A percentile compares a stretch with the other conserved stretches of the same genome.
phyloP scores from a whole-genome alignment of 2,888 invertebrate genomes.

The Microplitis manilae region DNA sequence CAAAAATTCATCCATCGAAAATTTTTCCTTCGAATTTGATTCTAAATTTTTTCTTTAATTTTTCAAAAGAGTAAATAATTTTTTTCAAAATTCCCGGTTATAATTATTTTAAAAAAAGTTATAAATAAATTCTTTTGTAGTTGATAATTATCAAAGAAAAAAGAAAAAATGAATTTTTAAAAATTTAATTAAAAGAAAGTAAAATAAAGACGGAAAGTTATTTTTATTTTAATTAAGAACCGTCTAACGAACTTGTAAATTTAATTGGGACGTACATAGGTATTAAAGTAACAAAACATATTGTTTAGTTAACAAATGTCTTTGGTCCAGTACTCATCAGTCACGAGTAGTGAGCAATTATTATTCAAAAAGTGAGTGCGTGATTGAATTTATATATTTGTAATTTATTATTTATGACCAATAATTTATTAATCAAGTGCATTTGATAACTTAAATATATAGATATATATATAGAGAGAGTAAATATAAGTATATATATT shows the following conservation, averaged over 20 bases:
- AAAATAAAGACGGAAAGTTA: neutral
- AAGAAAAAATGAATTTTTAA: neutral
- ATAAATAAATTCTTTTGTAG: no score
- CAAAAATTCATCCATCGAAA: no score
- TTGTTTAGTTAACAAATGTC: neutral
- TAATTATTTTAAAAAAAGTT: no score
- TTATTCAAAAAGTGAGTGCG: neutral
- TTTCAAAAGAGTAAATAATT: no score
- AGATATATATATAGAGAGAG: neutral
- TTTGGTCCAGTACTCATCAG: neutral
- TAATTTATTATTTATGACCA: neutral
- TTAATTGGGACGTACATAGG: neutral
- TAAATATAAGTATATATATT: neutral
- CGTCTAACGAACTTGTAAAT: neutral
- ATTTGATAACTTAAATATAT: neutral
- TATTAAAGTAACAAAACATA: neutral
- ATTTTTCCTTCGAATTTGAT: no score
- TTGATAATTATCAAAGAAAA: neutral
- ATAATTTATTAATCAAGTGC: neutral
- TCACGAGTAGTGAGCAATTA: neutral
- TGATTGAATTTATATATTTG: neutral
- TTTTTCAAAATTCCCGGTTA: no score
- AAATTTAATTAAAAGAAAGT: neutral
- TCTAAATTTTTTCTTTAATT: no score
- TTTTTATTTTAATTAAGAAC: neutral